Percentiles rank a stretch among this genome's conserved stretches.
phyloP scores from a whole-genome alignment of 2,113 vertebrate species.

The Picathartes gymnocephalus region DNA sequence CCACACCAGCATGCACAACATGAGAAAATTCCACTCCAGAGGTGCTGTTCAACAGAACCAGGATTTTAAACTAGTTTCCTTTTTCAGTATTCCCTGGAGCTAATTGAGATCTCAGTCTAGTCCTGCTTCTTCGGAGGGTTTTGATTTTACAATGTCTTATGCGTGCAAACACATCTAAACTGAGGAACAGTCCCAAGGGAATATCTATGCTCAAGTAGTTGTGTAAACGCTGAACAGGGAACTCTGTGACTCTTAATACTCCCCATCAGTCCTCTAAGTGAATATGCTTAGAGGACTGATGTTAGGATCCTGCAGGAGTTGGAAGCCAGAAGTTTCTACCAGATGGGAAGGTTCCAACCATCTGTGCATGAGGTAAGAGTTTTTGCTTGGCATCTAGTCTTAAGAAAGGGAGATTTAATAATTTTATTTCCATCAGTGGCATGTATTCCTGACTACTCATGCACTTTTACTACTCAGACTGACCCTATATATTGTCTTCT shows the following conservation, averaged over 20 bases:
- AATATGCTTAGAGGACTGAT: not conserved
- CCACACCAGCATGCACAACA: not conserved
- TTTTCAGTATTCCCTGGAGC: not conserved
- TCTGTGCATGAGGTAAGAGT: not conserved
- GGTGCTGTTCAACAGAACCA: not conserved
- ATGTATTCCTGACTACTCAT: not conserved
- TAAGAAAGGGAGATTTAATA: not conserved
- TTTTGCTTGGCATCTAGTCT: not conserved
- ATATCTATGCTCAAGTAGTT: not conserved
- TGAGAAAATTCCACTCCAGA: not conserved
- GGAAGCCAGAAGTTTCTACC: not conserved
- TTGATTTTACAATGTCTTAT: not conserved
- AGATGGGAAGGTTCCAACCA: not conserved
- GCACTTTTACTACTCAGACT: not conserved
- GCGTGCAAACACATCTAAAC: not conserved
- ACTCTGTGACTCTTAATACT: not conserved
- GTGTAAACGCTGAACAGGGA: not conserved
- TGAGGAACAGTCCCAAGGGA: not conserved
- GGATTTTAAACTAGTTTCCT: not conserved
- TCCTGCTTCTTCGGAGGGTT: not conserved
- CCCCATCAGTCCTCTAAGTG: not conserved
- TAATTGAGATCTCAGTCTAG: not conserved
- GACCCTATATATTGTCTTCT: not conserved
- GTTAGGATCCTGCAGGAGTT: not conserved
- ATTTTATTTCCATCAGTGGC: not conserved